These are phyloP conservation scores for Cinclus cinclus DNA, from an alignment of 2,113 vertebrate genomes.

Conservation along the genomic window DNA sequence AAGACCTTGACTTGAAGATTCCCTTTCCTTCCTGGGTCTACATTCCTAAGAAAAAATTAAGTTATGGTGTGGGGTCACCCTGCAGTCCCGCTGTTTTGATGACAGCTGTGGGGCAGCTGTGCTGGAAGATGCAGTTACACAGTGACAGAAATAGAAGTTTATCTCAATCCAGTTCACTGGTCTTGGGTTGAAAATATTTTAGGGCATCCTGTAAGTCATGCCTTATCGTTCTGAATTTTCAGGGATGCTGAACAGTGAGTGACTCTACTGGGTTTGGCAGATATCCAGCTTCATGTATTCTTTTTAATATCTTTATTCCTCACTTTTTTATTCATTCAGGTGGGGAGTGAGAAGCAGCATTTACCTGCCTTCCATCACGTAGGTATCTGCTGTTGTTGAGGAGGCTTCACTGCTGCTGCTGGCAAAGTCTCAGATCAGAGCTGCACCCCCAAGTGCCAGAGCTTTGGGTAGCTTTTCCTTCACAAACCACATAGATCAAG, in stretches of 20 bases:
- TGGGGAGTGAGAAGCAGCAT: neutral
- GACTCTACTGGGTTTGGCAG: neutral
- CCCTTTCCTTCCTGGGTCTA: neutral
- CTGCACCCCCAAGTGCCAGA: neutral
- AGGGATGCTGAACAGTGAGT: neutral
- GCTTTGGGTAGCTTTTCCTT: neutral
- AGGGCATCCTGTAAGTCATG: neutral
- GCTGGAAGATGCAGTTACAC: neutral
- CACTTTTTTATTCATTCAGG: neutral
- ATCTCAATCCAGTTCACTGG: neutral
- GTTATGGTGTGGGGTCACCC: accelerated
- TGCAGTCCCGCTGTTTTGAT: neutral
- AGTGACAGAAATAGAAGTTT: neutral
- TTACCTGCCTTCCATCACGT: neutral
- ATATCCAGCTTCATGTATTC: neutral
- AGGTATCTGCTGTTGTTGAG: neutral
- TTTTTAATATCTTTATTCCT: neutral
- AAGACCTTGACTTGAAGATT: neutral
- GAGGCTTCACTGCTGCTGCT: neutral
- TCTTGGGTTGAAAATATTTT: neutral
- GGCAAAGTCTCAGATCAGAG: neutral
- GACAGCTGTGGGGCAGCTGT: neutral
- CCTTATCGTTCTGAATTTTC: neutral
- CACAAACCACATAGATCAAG: neutral
- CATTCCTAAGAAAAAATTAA: neutral